Base-by-base conservation (phyloP, 2,113 vertebrate genomes). In the Heliornis fulica region DNA sequence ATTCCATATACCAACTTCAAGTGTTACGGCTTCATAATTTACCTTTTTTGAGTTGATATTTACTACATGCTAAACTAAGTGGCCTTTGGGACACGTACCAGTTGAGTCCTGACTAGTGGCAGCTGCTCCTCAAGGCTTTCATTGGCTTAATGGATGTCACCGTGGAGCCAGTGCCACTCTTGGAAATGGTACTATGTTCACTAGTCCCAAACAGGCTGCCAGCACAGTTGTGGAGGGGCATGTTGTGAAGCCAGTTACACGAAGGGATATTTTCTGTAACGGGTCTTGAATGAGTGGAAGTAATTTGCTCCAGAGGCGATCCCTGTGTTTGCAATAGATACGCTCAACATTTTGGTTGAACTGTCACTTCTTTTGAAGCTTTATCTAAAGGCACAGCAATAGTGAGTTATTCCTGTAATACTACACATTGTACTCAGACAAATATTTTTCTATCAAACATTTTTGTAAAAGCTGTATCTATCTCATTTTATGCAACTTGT, bases 401-500 rank as follows among this genome's bases (percentile, higher is more conserved):
- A 97, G 97, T 40, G 91, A 95, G 94, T 96, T 97, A 88, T 90
- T 97, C 93, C 97, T 96, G 96, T 96, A 97, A 96, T 95, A 97
- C 85, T 79, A 95, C 90, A 95, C 71, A 53, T 91, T 95, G 94
- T 96, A 98, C 87, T 95, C 92, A 96, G 63, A 97, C 64, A 95
- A 96, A 86, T 98, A 98, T 98, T 98, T 98, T 98, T 98, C 98
- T 98, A 98, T 95, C 92, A 95, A 88, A 91, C 90, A 93, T 97
- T 98, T 98, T 98, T 98, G 95, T 98, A 98, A 98, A 97, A 97
- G 96, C 96, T 97, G 97, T 97, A 96, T 97, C 97, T 97, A 95
- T 96, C 97, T 97, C 92, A 97, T 98, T 98, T 98, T 98, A 98
- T 98, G 98, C 97, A 97, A 98, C 96, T 98, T 98, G 98, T 97